Base-by-base conservation (phyloP, 2,113 vertebrate genomes). In the Ascaphus truei region DNA sequence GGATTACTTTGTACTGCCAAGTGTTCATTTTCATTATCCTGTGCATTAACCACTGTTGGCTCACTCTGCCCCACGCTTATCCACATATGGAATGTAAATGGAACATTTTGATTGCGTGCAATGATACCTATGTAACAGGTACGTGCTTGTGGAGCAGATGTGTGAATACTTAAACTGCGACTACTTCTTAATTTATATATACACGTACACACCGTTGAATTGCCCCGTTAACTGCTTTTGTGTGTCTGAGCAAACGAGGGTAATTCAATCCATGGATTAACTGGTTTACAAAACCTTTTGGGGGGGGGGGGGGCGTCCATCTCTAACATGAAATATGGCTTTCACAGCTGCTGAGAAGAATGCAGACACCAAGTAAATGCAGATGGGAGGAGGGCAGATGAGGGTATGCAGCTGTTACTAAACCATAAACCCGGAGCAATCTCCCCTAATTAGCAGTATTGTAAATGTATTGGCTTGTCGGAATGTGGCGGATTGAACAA, bases 381-480 rank as follows among this genome's bases (percentile, higher is more conserved):
- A 62, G 60, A 33, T 22, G 10, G 25, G 56, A 4, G 10, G 7
- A 13, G 25, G 25, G 8, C 31, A 12, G 16, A 20, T 39, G n/a
- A 22, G 50, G 36, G 9, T 41, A 10, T 66, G 50, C 63, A 66
- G 63, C 50, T 66, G 63, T 55, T 55, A 30, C 34, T 4, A 41
- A 37, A 30, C 37, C 34, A 29, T 55, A 43, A 55, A 55, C 62
- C 34, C 59, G 39, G 18, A 31, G 39, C 41, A 47, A 45, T 62
- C 23, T 48, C 9, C 41, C 36, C 26, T 66, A 66, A 66, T 66
- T 56, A 66, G 26, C 36, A 30, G 34, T 43, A 41, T 66, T 33
- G 26, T 65, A 27, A 62, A 31, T 63, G 50, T 56, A 22, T 37
- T 66, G 63, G 50, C 22, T 43, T 66, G 30, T 39, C 23, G 31